Evolutionary conservation across 2,888 invertebrate genomes (phyloP), one percentile per base, ranked within the genome.

Genomic region (Vesta saturnalis): DNA sequence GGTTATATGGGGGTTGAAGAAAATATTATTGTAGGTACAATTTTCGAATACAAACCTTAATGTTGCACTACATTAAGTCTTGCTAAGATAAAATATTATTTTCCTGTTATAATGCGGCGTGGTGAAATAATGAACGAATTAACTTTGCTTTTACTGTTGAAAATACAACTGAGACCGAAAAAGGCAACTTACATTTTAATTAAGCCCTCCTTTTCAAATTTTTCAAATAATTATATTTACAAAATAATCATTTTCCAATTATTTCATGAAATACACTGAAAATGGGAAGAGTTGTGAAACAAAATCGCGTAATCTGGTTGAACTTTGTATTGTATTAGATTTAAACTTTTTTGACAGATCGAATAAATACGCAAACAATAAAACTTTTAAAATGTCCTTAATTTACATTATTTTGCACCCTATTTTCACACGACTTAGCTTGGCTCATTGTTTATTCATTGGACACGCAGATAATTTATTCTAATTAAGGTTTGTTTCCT

Each of bases 401-500:
- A 56, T 56, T 60, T 60, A 47, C 65, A 60, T 65, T 65, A 46
- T 67, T 63, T 63, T 58, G 58, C 63, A 67, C 67, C 63, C 59
- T 54, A 63, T 67, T 63, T 63, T 55, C 65, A 65, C 65, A 65
- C 62, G 63, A 63, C 68, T 68, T 64, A 57, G 57, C 56, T 60
- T 19, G 59, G 35, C 47, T 68, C 64, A 68, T 68, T 68, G 63
- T 62, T 61, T 68, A 68, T 68, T 68, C 63, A 68, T 68, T 60
- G 68, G 56, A 68, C 68, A 64, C 64, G 68, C 69, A 69, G 71
- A 74, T 76, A 76, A 76, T 76, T 76, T 76, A 76, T 76, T 76
- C 76, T 74, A 76, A 76, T 76, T 76, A 76, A 76, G 73, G 64
- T 74, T 10, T 71, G 71, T 68, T 72, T 70, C 69, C 71, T 64